A percentile compares a stretch with the other conserved stretches of the same genome.
These are phyloP conservation scores for Drosophila neonasuta DNA, from an alignment of 2,888 invertebrate species.

Conservation along the genomic window DNA sequence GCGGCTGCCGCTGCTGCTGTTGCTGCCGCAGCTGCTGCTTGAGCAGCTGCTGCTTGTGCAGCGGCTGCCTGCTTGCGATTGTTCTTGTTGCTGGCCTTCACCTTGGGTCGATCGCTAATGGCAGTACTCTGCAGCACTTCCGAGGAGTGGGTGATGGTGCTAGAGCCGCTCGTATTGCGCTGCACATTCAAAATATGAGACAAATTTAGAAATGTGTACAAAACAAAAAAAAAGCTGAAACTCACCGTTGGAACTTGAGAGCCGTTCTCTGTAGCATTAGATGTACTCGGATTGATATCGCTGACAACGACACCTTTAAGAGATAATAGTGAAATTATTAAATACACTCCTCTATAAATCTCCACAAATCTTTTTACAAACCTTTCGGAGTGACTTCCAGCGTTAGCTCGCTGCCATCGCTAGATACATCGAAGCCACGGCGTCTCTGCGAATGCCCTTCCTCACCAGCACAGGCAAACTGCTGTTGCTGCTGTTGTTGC, in stretches of 20 bases:
- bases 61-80: conserved; percentile 86
- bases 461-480: conserved; percentile 57
- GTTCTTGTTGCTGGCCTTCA: conserved; percentile 90
- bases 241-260: conserved; percentile 53
- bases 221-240: background rate
- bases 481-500: conserved; percentile 31
- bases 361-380: conserved; percentile 9
- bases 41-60: conserved; percentile 65
- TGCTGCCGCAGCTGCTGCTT: conserved; percentile 68
- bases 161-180: conserved; percentile 57
- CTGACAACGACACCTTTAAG: conserved; percentile 21
- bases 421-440: conserved; percentile 66
- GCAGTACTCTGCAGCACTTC: conserved; percentile 86
- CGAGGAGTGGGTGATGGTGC: conserved; percentile 81
- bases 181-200: conserved; percentile 16
- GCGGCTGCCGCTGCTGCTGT: conserved; percentile 55
- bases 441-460: conserved; percentile 75
- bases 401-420: conserved; percentile 43
- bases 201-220: background rate
- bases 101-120: conserved; percentile 92
- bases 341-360: no score
- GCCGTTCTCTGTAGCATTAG: conserved; percentile 34
- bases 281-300: conserved; percentile 44
- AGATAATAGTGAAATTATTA: background rate
- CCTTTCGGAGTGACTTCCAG: conserved; percentile 46